phyloP scores from a whole-genome alignment of 2,113 vertebrate genomes.

The Equus przewalskii region DNA sequence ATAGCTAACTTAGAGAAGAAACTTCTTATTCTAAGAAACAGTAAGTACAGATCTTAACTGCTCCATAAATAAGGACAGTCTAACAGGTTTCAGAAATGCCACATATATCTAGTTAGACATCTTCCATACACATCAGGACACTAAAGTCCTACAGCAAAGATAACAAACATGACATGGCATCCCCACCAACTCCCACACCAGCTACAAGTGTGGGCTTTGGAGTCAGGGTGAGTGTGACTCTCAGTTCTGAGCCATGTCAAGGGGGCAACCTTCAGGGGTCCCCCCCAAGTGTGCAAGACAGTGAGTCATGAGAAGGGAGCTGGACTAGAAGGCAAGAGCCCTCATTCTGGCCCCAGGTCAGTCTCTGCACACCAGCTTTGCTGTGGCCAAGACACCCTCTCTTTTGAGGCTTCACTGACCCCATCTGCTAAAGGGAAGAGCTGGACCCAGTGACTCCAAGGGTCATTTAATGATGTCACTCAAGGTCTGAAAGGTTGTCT shows the following conservation, averaged over 20 bases:
- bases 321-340: background rate
- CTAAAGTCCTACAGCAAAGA: background rate
- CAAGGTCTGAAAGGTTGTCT: background rate
- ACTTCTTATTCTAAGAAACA: background rate
- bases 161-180: rapidly evolving
- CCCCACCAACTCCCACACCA: background rate
- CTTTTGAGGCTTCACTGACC: background rate
- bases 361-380: background rate
- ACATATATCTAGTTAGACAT: rapidly evolving
- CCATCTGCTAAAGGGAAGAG: background rate
- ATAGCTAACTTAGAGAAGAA: background rate
- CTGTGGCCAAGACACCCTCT: background rate
- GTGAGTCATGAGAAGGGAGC: background rate
- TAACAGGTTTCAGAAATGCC: background rate
- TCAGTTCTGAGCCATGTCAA: background rate
- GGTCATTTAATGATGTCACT: background rate
- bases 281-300: background rate
- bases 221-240: background rate
- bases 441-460: rapidly evolving
- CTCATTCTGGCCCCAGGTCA: too few relatives aligned
- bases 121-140: background rate
- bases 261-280: too few relatives aligned
- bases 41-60: background rate
- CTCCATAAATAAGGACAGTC: rapidly evolving
- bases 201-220: background rate